Base-by-base conservation (phyloP, 2,113 vertebrate species). In the Ciconia stormi region DNA sequence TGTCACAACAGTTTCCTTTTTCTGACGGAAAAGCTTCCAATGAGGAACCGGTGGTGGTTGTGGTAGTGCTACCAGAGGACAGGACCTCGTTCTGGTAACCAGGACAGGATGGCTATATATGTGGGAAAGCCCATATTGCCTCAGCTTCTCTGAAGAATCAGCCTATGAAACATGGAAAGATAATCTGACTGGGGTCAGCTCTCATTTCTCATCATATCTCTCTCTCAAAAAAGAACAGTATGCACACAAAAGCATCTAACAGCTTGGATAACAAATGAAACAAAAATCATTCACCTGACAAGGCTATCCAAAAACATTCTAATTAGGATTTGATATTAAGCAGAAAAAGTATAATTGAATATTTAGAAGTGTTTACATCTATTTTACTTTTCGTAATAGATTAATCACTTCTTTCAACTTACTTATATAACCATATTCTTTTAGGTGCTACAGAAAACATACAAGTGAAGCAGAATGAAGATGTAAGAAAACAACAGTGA, bases 1-100 rank as follows among this genome's bases (percentile, higher is more conserved):
- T 22, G 98, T 98, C 85, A 98, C 85, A 61, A 97, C 38, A 5
- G 58, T 80, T 93, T 99, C 59, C 70, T 98, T 99, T 94, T 97
- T 98, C 22, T 93, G 98, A 72, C 99, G 98, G 81, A 99, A 97
- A 65, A 99, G 98, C 95, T 99, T 99, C 99, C 99, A 99, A 20
- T 42, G 20, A 67, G 99, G 98, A 63, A 98, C 5, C 5, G 97
- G 78, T 67, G 98, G 95, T n/a, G 97, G 87, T 67, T 98, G 96
- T 16, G 98, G 95, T 0, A 98, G 98, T 29, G 97, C 77, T 84
- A 97, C 78, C 42, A 99, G 98, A 44, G 98, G 98, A 95, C 99
- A 98, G 11, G 98, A 98, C 26, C 99, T 98, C 34, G 98, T 99
- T 95, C 97, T 98, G 34, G 98, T 99, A 80, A 99, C 82, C 50